Evolutionary conservation across 2,797 vertebrate species (phyloP), one percentile per base, ranked within the genome.

Genomic region (Enteromius afrohamiltoni): DNA sequence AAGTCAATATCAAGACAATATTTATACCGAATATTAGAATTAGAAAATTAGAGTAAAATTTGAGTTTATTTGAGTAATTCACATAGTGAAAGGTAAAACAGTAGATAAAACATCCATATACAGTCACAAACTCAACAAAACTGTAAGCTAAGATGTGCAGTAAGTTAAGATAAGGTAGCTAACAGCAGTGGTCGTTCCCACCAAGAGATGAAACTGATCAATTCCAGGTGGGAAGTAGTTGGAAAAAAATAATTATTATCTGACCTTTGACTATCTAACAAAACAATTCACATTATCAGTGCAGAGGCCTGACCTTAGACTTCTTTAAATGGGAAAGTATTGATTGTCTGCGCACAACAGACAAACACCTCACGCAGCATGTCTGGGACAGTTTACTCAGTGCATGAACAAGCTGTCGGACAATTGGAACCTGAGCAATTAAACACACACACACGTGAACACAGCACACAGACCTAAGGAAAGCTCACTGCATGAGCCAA

Each of bases 201-300:
- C 74, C 80, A 83, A 51, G 79, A 83, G 77, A 87, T 70, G 83
- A 88, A 87, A 86, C 86, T 88, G 88, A 89, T 89, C 90, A 89
- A 91, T 90, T 89, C 89, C 76, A 85, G 85, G 77, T 69, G 62
- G 89, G 76, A 86, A 88, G 86, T 64, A 64, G 85, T 86, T 87
- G 85, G 89, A 87, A 89, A 89, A 55, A 74, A 88, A 88, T 82
- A 84, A 84, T 86, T 88, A 88, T 89, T 88, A 89, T 80, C 87
- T 91, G 89, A 90, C 91, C 91, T 91, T 91, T 91, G 90, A 89
- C 90, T 89, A 89, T 89, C 86, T 89, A 90, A 91, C 88, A 91
- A 91, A 91, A 90, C 87, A 89, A 91, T 89, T 88, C 87, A 87
- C 89, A 90, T 90, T 91, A 91, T 91, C 88, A 88, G 89, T 88